phyloP scores from a whole-genome alignment of 2,888 invertebrate species.

The Drosophila atroscutellata region DNA sequence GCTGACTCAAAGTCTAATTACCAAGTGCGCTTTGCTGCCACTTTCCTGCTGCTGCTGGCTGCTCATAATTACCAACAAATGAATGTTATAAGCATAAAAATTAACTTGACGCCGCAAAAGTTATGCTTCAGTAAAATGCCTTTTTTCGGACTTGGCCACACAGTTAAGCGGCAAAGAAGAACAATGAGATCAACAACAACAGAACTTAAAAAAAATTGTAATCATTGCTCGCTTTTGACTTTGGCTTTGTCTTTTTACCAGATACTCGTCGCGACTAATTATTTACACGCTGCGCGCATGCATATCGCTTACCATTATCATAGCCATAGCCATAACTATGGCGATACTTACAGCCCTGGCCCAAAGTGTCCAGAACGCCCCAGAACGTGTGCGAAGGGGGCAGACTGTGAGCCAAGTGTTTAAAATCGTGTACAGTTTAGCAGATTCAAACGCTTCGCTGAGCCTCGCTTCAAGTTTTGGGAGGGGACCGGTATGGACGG shows the following conservation, averaged over 20 bases:
- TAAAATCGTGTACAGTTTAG: slow-evolving; percentile 74
- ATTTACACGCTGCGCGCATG: slow-evolving; percentile 74
- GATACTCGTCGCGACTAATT: slow-evolving; percentile 58
- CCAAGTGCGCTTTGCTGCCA: slow-evolving; percentile 62
- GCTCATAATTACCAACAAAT: slow-evolving; percentile 76
- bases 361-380: slow-evolving; percentile 51
- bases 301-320: slow-evolving; percentile 74
- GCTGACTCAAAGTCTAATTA: slow-evolving; percentile 73
- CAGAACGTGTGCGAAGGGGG: neutral
- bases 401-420: slow-evolving; percentile 57
- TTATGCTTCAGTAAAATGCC: slow-evolving; percentile 77
- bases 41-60: slow-evolving; percentile 22
- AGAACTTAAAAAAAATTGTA: slow-evolving; percentile 39
- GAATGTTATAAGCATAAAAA: slow-evolving; percentile 77
- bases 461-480: slow-evolving; percentile 21
- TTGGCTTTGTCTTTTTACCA: slow-evolving; percentile 40
- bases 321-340: slow-evolving; percentile 19
- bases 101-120: slow-evolving; percentile 70
- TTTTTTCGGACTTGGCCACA: slow-evolving; percentile 49
- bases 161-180: slow-evolving; percentile 28
- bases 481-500: neutral
- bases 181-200: slow-evolving; percentile 38
- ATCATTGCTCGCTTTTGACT: slow-evolving; percentile 54
- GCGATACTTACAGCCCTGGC: slow-evolving; percentile 42
- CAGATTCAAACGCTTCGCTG: slow-evolving; percentile 73